Percentiles rank a stretch among this genome's conserved stretches.
phyloP scores from a whole-genome alignment of 2,888 invertebrate genomes.

The Andrena dorsata region DNA sequence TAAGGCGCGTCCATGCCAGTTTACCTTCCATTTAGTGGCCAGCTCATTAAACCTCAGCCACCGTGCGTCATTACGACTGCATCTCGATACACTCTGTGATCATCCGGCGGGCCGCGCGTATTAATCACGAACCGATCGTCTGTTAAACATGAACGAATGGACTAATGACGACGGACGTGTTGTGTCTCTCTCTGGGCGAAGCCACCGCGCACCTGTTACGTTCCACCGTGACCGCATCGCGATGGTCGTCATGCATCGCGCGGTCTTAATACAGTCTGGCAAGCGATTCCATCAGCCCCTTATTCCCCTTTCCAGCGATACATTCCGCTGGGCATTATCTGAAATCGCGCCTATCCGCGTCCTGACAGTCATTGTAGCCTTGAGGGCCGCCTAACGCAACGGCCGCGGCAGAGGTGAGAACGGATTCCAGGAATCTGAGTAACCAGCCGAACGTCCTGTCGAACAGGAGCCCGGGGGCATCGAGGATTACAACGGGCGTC shows the following conservation, averaged over 20 bases:
- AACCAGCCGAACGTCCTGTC: constrained; percentile 23
- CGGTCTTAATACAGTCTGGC: not conserved
- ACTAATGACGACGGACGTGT: constrained; percentile 26
- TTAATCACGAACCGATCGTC: constrained; percentile 48
- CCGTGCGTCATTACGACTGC: constrained; percentile 42
- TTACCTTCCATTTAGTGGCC: constrained; percentile 40
- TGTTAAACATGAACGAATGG: constrained; percentile 42
- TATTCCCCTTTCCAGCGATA: not conserved
- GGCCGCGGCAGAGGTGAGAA: too few species aligned
- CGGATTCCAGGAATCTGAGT: constrained; percentile 28
- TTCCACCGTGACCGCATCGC: not conserved
- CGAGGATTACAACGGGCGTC: constrained; percentile 32
- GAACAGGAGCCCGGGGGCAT: constrained; percentile 20
- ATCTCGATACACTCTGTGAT: constrained; percentile 34
- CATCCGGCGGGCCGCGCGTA: constrained; percentile 12
- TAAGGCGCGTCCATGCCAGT: constrained; percentile 19
- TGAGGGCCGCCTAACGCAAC: not conserved
- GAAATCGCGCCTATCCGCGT: not conserved
- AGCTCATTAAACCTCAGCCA: constrained; percentile 45
- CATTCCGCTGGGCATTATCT: not conserved
- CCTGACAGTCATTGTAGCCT: not conserved
- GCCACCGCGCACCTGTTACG: not conserved
- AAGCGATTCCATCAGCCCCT: not conserved
- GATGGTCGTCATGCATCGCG: constrained; percentile 4
- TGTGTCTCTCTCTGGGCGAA: not conserved